Evolutionary conservation across 2,797 vertebrate genomes (phyloP).

Genomic region (Thaleichthys pacificus): DNA sequence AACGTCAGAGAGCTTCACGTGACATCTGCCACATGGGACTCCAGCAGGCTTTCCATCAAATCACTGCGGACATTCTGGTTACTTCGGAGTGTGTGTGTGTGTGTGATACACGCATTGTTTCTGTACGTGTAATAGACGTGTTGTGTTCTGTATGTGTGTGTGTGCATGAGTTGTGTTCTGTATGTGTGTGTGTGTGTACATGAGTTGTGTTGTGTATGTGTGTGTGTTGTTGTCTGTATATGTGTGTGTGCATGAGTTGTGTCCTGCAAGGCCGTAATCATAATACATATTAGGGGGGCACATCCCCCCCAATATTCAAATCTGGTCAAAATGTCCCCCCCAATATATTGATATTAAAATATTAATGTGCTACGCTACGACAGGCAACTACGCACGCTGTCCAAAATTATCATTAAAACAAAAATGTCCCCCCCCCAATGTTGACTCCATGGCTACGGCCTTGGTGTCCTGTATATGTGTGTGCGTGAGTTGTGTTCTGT

Average conservation of each 20-base stretch:
- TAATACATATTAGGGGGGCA: too few species aligned
- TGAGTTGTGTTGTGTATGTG: slow-evolving; percentile 33
- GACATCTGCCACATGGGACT: slow-evolving; percentile 82
- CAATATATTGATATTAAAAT: too few species aligned
- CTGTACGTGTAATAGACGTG: neutral
- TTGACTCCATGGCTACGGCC: neutral
- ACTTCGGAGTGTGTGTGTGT: neutral
- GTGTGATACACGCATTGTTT: neutral
- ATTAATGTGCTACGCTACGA: too few species aligned
- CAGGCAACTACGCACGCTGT: too few species aligned
- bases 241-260: neutral
- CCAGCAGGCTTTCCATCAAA: slow-evolving; percentile 78
- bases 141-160: slow-evolving; percentile 8
- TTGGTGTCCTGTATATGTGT: neutral
- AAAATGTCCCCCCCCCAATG: too few species aligned
- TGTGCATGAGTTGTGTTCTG: slow-evolving; percentile 4
- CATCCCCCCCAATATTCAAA: too few species aligned
- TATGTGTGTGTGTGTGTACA: slow-evolving; percentile 31
- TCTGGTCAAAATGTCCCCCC: too few species aligned
- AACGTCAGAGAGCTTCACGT: slow-evolving; percentile 71
- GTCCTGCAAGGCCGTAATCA: too few species aligned
- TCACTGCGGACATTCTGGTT: slow-evolving; percentile 48
- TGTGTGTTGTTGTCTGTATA: neutral
- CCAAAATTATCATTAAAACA: too few species aligned
- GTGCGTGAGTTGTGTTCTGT: slow-evolving; percentile 4